These are phyloP conservation scores for Meiosimyza decipiens DNA, from an alignment of 2,888 invertebrate genomes.

Conservation along the genomic window DNA sequence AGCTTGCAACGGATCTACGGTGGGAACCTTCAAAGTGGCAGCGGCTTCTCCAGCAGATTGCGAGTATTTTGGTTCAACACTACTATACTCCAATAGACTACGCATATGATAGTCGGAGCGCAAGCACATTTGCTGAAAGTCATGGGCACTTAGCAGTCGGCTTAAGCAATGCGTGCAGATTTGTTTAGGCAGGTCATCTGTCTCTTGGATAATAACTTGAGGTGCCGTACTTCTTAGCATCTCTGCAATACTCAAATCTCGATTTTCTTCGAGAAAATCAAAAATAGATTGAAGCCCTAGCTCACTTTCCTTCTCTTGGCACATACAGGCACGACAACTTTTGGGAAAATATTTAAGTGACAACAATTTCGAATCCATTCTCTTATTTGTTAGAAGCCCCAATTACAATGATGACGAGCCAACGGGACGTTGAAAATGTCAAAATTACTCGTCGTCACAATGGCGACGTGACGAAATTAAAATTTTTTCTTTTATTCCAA, in stretches of 20 bases:
- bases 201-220: conserved; percentile 61
- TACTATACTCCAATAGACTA: conserved; percentile 16
- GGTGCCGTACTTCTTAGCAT: conserved; percentile 61
- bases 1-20: conserved; percentile 32
- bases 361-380: neutral
- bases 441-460: too few species aligned
- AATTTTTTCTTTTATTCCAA: too few species aligned
- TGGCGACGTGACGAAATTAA: too few species aligned
- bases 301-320: conserved; percentile 5
- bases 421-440: too few species aligned
- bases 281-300: conserved; percentile 35
- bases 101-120: conserved; percentile 43
- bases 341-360: conserved; percentile 5
- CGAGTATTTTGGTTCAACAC: conserved; percentile 18
- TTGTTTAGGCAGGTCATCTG: conserved; percentile 73
- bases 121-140: conserved; percentile 68
- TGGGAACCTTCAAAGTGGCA: neutral
- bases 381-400: neutral
- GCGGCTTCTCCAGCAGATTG: neutral
- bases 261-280: conserved; percentile 4
- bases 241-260: conserved; percentile 48
- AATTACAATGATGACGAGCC: too few species aligned
- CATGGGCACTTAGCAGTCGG: conserved; percentile 68
- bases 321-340: conserved; percentile 43
- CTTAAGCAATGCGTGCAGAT: conserved; percentile 71